Conservation (phyloP, 2,888 invertebrate species). For the Mythimna vitellina region DNA sequence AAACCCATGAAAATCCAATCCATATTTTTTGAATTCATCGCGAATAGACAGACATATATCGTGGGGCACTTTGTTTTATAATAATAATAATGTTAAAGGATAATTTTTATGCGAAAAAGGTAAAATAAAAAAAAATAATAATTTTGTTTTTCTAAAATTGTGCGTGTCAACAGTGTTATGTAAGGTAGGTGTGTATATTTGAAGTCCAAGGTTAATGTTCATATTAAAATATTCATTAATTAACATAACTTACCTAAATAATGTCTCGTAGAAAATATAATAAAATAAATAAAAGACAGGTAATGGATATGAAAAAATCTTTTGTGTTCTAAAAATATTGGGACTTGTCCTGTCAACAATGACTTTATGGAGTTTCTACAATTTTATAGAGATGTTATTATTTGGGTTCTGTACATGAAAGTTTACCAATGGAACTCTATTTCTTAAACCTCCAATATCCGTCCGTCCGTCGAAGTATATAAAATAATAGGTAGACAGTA, state of each 20-base stretch:
- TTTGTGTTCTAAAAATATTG: conserved; percentile 9
- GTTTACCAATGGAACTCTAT: too few relatives aligned
- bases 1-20: too few relatives aligned
- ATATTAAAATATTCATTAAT: conserved; percentile 26
- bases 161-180: background rate
- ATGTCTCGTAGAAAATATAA: background rate
- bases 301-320: background rate
- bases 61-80: too few relatives aligned
- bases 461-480: too few relatives aligned
- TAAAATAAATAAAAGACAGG: background rate
- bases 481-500: too few relatives aligned
- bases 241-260: background rate
- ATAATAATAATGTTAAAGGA: too few relatives aligned
- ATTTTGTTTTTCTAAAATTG: background rate
- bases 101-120: too few relatives aligned
- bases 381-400: background rate
- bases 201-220: conserved; percentile 25
- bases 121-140: background rate
- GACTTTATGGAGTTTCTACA: conserved; percentile 8
- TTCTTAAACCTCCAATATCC: too few relatives aligned
- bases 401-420: background rate
- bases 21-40: too few relatives aligned
- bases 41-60: too few relatives aligned
- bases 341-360: conserved; percentile 19
- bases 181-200: background rate